Evolutionary conservation across 2,113 vertebrate genomes (phyloP).

Genomic region (Octodon degus): DNA sequence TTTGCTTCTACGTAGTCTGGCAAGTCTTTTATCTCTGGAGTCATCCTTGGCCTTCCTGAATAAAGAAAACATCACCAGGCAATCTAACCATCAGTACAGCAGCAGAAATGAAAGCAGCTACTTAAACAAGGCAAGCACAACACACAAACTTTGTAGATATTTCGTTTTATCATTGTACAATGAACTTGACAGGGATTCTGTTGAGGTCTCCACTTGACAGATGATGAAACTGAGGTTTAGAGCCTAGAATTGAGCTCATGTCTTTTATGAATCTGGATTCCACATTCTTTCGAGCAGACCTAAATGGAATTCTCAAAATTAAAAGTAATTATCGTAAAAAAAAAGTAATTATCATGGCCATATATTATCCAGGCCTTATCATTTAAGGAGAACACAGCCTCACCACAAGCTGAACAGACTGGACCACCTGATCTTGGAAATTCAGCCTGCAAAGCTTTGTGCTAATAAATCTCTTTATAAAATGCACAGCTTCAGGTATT

Average conservation of each 20-base stretch:
- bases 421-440: not conserved
- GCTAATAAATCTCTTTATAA: not conserved
- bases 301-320: not conserved
- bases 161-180: not conserved
- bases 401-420: not conserved
- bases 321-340: not conserved
- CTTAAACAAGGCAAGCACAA: not conserved
- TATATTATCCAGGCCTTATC: not conserved
- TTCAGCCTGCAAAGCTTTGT: not conserved
- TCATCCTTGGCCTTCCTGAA: conserved; percentile 84
- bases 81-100: not conserved
- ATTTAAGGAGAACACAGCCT: not conserved
- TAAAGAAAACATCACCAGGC: conserved; percentile 25
- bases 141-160: not conserved
- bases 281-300: not conserved
- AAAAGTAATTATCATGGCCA: not conserved
- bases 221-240: not conserved
- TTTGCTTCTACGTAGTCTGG: conserved; percentile 88
- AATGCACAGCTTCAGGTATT: not conserved
- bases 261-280: not conserved
- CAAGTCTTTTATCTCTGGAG: conserved; percentile 87
- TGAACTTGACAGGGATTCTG: not conserved
- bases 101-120: not conserved
- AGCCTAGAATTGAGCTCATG: not conserved
- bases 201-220: not conserved